phyloP scores from a whole-genome alignment of 2,888 invertebrate genomes.

The Athalia rosae region DNA sequence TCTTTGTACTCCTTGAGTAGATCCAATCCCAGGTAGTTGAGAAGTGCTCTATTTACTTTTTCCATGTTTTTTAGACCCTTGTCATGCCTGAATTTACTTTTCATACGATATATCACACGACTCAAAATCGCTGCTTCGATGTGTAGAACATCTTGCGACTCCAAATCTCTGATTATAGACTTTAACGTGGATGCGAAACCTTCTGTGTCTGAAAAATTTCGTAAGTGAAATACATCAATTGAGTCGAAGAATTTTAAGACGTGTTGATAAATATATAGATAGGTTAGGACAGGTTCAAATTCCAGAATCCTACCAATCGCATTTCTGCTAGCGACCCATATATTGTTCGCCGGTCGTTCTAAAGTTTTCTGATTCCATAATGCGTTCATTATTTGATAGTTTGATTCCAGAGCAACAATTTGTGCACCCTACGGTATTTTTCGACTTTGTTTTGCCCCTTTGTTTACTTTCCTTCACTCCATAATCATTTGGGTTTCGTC shows the following conservation, averaged over 20 bases:
- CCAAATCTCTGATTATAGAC: constrained; percentile 57
- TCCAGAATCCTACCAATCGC: constrained; percentile 58
- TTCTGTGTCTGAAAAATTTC: constrained; percentile 55
- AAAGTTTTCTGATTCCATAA: constrained; percentile 64
- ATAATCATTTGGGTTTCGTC: too few species aligned
- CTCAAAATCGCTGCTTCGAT: constrained; percentile 77
- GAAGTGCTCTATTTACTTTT: constrained; percentile 76
- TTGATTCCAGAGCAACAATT: too few species aligned
- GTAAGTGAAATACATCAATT: constrained; percentile 54
- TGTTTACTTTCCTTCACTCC: too few species aligned
- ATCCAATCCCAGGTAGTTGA: constrained; percentile 75
- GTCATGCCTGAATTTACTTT: constrained; percentile 77
- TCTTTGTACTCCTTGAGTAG: constrained; percentile 72
- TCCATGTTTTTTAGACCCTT: constrained; percentile 77
- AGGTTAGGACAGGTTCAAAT: not conserved
- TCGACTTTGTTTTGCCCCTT: too few species aligned
- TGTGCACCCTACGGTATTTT: too few species aligned
- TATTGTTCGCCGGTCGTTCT: constrained; percentile 62
- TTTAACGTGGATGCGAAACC: constrained; percentile 54
- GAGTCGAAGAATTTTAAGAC: not conserved
- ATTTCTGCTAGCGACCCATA: constrained; percentile 55
- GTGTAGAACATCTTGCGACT: constrained; percentile 74
- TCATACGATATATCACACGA: constrained; percentile 77
- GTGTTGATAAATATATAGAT: not conserved
- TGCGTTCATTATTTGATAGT: constrained; percentile 57